Conservation (phyloP, 2,888 invertebrate genomes). For the Proisotoma minuta region DNA sequence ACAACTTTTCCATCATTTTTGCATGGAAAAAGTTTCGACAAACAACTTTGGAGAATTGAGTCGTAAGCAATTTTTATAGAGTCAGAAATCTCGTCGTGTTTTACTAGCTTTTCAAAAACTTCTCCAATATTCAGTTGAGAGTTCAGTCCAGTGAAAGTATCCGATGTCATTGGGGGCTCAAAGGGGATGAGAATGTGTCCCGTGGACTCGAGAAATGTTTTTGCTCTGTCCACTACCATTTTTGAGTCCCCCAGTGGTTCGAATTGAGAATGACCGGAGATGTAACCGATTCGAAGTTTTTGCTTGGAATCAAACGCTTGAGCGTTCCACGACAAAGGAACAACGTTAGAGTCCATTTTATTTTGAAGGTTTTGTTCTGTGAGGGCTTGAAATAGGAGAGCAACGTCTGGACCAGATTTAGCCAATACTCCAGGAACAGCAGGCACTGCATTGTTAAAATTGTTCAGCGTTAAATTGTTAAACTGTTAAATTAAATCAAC, state of each 20-base stretch:
- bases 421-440: slow-evolving; percentile 32
- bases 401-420: slow-evolving; percentile 20
- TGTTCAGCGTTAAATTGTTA: neutral
- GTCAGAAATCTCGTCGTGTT: neutral
- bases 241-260: slow-evolving; percentile 31
- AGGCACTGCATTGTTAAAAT: slow-evolving; percentile 19
- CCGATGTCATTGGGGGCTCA: slow-evolving; percentile 15
- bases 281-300: slow-evolving; percentile 32
- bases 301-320: slow-evolving; percentile 30
- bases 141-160: neutral
- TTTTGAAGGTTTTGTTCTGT: slow-evolving; percentile 28
- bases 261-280: slow-evolving; percentile 11
- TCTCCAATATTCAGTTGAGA: neutral
- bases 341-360: slow-evolving; percentile 25
- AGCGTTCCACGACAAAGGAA: slow-evolving; percentile 34
- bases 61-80: neutral
- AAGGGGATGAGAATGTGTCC: slow-evolving; percentile 30
- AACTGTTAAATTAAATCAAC: neutral
- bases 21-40: neutral
- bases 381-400: slow-evolving; percentile 14
- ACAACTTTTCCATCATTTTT: neutral
- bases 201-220: slow-evolving; percentile 20
- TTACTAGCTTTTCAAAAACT: neutral
- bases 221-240: slow-evolving; percentile 16
- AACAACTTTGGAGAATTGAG: neutral